These are phyloP conservation scores for Rhynchonycteris naso DNA, from an alignment of 2,797 vertebrate species.

Conservation along the genomic window DNA sequence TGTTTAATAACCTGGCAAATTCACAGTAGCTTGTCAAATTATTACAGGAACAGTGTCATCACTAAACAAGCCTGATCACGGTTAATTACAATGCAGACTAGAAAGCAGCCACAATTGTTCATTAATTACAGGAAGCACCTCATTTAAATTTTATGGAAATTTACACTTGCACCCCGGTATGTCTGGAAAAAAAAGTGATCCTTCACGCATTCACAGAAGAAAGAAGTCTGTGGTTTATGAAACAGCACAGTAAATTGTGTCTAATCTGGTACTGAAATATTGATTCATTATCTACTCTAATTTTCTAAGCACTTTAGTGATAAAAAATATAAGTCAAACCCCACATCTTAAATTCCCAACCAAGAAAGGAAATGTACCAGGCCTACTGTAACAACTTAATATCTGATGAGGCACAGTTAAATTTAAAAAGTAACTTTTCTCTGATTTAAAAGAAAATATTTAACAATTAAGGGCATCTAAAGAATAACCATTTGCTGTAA, in stretches of 20 bases:
- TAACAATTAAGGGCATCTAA: constrained; percentile 31
- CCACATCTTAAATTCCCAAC: constrained; percentile 61
- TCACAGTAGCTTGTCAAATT: constrained; percentile 85
- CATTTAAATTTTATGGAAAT: constrained; percentile 96
- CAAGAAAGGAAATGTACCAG: constrained; percentile 58
- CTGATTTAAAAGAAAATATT: constrained; percentile 49
- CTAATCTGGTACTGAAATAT: constrained; percentile 74
- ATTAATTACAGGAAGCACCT: constrained; percentile 95
- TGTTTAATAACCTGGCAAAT: constrained; percentile 85
- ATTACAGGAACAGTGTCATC: constrained; percentile 86
- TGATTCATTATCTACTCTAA: constrained; percentile 79
- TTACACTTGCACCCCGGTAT: constrained; percentile 85
- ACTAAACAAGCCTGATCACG: constrained; percentile 91
- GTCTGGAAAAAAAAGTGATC: constrained; percentile 82
- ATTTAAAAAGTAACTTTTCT: constrained; percentile 29
- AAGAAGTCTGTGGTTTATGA: constrained; percentile 78
- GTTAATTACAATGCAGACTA: constrained; percentile 93
- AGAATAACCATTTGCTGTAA: constrained; percentile 52
- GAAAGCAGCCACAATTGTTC: constrained; percentile 91
- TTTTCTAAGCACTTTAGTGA: constrained; percentile 66
- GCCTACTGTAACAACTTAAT: constrained; percentile 67
- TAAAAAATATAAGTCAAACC: constrained; percentile 69
- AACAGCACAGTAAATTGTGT: constrained; percentile 76
- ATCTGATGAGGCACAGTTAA: neutral
- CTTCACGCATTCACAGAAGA: constrained; percentile 73